A percentile compares a stretch with the other conserved stretches of the same genome.
phyloP scores from a whole-genome alignment of 1,140 invertebrate genomes.

The Coptotermes formosanus region DNA sequence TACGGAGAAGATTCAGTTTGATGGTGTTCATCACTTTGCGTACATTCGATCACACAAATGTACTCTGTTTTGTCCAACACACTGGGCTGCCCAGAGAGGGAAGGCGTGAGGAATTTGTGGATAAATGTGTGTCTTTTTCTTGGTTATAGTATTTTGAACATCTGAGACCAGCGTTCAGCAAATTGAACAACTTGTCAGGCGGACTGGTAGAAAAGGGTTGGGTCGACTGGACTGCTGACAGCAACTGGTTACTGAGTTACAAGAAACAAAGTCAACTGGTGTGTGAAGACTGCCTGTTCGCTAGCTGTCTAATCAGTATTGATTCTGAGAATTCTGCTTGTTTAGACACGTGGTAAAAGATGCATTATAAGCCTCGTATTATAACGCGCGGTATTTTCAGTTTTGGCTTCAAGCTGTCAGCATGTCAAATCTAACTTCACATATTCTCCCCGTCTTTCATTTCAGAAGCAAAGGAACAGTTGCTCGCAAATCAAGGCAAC shows the following conservation, averaged over 20 bases:
- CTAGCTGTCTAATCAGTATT: background rate
- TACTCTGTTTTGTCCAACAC: too few relatives aligned
- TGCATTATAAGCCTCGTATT: slow-evolving; percentile 18
- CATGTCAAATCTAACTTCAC: background rate
- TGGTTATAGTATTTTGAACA: too few relatives aligned
- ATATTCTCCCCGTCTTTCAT: slow-evolving; percentile 37
- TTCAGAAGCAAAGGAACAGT: slow-evolving; percentile 80
- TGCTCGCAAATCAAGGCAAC: slow-evolving; percentile 89
- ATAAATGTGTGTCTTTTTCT: too few relatives aligned
- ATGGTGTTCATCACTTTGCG: too few relatives aligned
- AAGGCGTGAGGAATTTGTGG: too few relatives aligned
- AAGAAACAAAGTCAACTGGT: slow-evolving; percentile 40
- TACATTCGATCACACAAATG: too few relatives aligned
- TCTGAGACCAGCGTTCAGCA: slow-evolving; percentile 62
- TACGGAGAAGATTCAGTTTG: too few relatives aligned
- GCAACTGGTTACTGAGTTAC: slow-evolving; percentile 78
- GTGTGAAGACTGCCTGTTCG: background rate
- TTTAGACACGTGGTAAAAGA: slow-evolving; percentile 24
- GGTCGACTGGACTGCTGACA: slow-evolving; percentile 76
- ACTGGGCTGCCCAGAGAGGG: too few relatives aligned
- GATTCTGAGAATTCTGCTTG: background rate
- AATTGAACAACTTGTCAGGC: slow-evolving; percentile 62
- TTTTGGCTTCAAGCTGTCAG: background rate
- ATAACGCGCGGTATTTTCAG: background rate
- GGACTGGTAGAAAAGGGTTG: slow-evolving; percentile 72